Evolutionary conservation across 2,797 vertebrate genomes (phyloP), one percentile per base, ranked within the genome.

Genomic region (Lates japonicus): DNA sequence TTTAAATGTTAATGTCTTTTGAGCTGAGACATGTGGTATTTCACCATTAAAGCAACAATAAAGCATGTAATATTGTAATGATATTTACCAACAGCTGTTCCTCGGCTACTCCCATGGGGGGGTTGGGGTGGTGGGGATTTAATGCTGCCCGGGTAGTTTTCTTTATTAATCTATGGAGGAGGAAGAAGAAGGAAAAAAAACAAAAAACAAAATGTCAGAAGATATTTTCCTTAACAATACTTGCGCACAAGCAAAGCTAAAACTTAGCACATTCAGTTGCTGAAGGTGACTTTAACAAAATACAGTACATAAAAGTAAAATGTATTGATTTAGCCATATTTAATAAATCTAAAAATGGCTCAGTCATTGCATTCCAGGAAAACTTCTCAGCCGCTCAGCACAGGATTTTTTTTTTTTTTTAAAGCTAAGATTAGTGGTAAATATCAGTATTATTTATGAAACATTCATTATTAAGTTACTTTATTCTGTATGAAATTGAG

Each of bases 41-140:
- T 95, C 92, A 93, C 84, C 80, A 94, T 95, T 94, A 95, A 93
- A 88, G 86, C 72, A 81, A 82, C 83, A 85, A 93, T 95, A 94
- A 95, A 94, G 77, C 84, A 93, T 93, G 90, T 92, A 92, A 91
- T 92, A 93, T 91, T 92, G 84, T 92, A 92, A 94, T 95, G 91
- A 95, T 94, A 95, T 95, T 95, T 96, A 94, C 92, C 91, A 93
- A 94, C 93, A 95, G 93, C 92, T 95, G 94, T 90, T 94, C 85
- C 80, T 80, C 78, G 54, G 72, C 77, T 79, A 58, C 80, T 90
- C 88, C 89, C 90, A 54, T 54, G 70, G 25, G 25, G 25, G 25
- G 66, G 48, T 51, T 52, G 35, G n/a, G 22, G 48, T 65, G 59
- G 79, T 54, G 78, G 63, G 74, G 76, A 37, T 76, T 91, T 89